Percentiles rank a stretch among this genome's conserved stretches.
phyloP scores from a whole-genome alignment of 1,140 invertebrate genomes.

The Aphelenchoides avenae region DNA sequence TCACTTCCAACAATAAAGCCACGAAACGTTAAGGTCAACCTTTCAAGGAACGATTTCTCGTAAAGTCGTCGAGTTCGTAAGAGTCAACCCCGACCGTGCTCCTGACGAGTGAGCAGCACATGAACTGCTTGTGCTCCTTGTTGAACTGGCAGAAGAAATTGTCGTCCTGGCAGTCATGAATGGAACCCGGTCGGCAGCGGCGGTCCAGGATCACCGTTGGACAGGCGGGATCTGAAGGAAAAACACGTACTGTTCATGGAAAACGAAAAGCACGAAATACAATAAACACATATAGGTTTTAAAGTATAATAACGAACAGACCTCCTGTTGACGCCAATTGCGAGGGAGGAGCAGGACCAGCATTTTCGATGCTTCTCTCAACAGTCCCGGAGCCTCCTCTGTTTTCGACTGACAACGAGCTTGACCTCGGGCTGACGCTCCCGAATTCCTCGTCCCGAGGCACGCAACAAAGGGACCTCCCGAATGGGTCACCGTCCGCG shows the following conservation, averaged over 20 bases:
- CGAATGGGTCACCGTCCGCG: slow-evolving; percentile 17
- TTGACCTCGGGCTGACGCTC: neutral
- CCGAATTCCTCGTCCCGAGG: slow-evolving; percentile 4
- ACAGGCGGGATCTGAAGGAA: slow-evolving; percentile 29
- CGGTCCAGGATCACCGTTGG: slow-evolving; percentile 22
- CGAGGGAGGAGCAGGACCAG: no score
- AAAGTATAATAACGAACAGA: no score
- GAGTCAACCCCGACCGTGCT: no score
- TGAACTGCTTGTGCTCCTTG: slow-evolving; percentile 23
- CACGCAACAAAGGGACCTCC: slow-evolving; percentile 19
- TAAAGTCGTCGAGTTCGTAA: no score
- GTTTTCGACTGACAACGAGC: slow-evolving; percentile 3
- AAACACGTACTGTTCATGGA: neutral
- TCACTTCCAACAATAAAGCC: no score
- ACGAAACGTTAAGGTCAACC: no score
- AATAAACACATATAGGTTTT: no score
- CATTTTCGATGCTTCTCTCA: slow-evolving; percentile 16
- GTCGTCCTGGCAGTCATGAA: slow-evolving; percentile 27
- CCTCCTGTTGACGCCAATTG: no score
- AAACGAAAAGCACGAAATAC: slow-evolving; percentile 4
- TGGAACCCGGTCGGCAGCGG: slow-evolving; percentile 21
- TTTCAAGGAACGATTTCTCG: no score
- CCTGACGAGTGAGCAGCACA: slow-evolving; percentile 26
- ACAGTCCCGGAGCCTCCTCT: slow-evolving; percentile 3
- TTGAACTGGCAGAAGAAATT: slow-evolving; percentile 41